phyloP scores from a whole-genome alignment of 2,113 vertebrate genomes.

The Mobula birostris region DNA sequence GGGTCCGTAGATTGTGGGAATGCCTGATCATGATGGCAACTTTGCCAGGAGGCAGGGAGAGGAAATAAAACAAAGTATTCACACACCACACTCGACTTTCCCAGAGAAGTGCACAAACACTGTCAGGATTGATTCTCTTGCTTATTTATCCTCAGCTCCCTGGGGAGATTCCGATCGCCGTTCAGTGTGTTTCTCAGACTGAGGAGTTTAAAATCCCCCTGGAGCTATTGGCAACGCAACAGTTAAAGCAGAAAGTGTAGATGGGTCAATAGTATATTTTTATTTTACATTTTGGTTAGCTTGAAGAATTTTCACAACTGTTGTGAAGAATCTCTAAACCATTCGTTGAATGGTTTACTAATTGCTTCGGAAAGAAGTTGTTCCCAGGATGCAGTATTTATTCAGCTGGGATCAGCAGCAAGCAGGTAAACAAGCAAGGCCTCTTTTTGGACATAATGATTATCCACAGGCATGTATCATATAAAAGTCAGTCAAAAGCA shows the following conservation, averaged over 20 bases:
- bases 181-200: background rate
- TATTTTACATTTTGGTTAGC: background rate
- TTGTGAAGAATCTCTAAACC: background rate
- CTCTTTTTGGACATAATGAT: background rate
- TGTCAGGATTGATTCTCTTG: conserved; percentile 5
- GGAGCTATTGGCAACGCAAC: background rate
- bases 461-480: background rate
- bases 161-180: background rate
- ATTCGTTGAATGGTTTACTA: background rate
- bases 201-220: background rate
- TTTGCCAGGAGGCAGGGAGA: background rate
- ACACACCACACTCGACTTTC: background rate
- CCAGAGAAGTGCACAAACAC: background rate
- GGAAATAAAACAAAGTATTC: background rate
- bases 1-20: too few species aligned
- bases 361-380: background rate
- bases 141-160: background rate
- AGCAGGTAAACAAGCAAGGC: background rate
- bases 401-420: background rate
- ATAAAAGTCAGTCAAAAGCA: background rate
- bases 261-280: background rate
- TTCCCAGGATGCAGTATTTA: conserved; percentile 8
- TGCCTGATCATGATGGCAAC: background rate
- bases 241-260: background rate
- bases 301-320: conserved; percentile 23